Evolutionary conservation across 2,797 vertebrate genomes (phyloP), one percentile per base, ranked within the genome.

Genomic region (Takifugu rubripes): DNA sequence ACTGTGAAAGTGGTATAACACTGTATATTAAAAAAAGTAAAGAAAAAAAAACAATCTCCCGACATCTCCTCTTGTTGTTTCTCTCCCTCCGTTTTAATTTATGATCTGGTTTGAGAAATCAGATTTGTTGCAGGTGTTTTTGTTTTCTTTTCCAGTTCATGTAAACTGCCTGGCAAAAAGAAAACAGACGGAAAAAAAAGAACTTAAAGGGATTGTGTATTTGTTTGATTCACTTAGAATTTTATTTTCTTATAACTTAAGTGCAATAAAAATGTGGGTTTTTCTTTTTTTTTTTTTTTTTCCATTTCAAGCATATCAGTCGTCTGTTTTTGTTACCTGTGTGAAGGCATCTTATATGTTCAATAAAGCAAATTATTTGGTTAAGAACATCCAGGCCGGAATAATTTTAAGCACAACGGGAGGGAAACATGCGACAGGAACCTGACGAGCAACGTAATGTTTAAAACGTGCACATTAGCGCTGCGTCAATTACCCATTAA

Each of bases 161-260:
- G 94, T 96, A 94, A 96, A 97, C 96, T 96, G 94, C 95, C 95
- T 96, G 95, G 93, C 90, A 90, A 95, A 92, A 93, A 94, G 91
- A 94, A 95, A 94, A 95, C 92, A 92, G 94, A 94, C 70, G 87
- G 82, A 89, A 89, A 90, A 91, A 88, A 89, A 90, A 90, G 91
- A 88, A 94, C 92, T 96, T 94, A 97, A 99, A 98, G 95, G 96
- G 96, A 97, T 97, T 98, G 94, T 98, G 95, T 96, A 95, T 98
- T 94, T 94, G 93, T 97, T 98, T 98, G 95, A 96, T 97, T 98
- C 93, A 98, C 94, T 97, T 99, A 98, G 96, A 98, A 98, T 98
- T 98, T 99, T 99, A 99, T 99, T 99, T 99, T 99, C 95, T 97
- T 99, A 99, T 98, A 98, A 99, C 95, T 99, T 99, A 99, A 99